Base-by-base conservation (phyloP, 1,140 invertebrate genomes). In the Pomacea maculata region DNA sequence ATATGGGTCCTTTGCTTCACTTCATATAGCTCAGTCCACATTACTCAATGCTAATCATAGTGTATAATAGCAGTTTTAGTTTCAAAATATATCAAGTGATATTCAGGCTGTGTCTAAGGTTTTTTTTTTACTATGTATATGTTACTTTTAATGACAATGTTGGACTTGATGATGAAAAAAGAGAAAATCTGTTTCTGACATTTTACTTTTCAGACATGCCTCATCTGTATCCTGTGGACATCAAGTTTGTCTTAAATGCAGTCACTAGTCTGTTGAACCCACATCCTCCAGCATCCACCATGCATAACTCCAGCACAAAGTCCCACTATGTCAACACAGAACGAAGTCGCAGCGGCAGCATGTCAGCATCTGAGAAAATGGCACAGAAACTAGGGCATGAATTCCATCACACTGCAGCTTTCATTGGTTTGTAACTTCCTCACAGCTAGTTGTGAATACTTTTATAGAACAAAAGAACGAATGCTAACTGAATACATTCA, bases 211-310 rank as follows among this genome's bases (percentile, higher is more conserved):
- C 91, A 96, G 97, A 98, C 91, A 95, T 96, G 63, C 96, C 97
- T 0, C 95, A 95, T 86, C 94, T 99, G 87, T 94, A 96, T 70
- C 95, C 96, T 87, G 94, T 94, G 45, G 98, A 99, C 90, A 96
- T 99, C 17, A 94, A 94, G 83, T 99, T 97, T 92, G 94, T 97
- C 70, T 92, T 99, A 68, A 97, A 95, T 15, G 95, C 97, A 34
- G 95, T 99, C 15, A 92, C 99, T 12, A 96, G 96, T 89, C 95
- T 97, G 15, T 94, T 99, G 87, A 95, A 94, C 92, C 96, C 97
- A 19, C 89, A 92, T 10, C 79, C 88, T 10, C 86, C 86, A 63
- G 73, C 80, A 2, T 82, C 84, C 25, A 70, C 83, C 83, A 85
- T 80, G n/a, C 86, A 88, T 80, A 86, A 86, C 75, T 54, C 29